phyloP scores from a whole-genome alignment of 2,888 invertebrate genomes.

The Cheilosia vulpina region DNA sequence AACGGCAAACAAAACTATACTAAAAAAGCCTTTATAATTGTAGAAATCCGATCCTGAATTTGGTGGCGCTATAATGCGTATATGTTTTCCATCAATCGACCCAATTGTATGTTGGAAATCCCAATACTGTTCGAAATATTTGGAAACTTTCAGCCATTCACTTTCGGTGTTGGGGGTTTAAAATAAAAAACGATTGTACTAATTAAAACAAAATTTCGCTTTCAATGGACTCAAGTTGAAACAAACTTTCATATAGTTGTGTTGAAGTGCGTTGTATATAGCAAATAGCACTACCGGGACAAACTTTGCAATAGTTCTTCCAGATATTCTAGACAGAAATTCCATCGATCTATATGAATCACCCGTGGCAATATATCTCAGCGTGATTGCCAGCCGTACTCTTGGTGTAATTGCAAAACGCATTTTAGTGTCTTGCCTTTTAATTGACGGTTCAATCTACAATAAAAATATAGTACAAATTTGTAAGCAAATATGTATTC shows the following conservation, averaged over 20 bases:
- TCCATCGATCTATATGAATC: no score
- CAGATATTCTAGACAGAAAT: no score
- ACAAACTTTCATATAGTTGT: background rate
- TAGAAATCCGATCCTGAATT: conserved; percentile 33
- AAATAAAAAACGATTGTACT: background rate
- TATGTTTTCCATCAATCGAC: conserved; percentile 52
- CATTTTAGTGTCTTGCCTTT: no score
- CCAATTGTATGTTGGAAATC: conserved; percentile 47
- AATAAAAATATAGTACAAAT: no score
- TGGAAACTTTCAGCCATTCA: conserved; percentile 45
- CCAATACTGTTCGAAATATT: conserved; percentile 38
- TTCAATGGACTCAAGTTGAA: background rate
- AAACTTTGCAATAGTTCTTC: no score
- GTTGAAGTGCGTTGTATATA: background rate
- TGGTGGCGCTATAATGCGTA: conserved; percentile 32
- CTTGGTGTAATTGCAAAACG: no score
- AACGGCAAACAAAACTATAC: conserved; percentile 45
- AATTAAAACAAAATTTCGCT: background rate
- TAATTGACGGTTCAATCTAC: no score
- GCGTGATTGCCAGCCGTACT: no score
- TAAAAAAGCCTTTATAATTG: conserved; percentile 51
- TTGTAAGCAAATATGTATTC: no score
- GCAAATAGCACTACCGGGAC: no score
- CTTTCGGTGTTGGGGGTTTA: background rate
- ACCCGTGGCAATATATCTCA: no score